Base-by-base conservation (phyloP, 2,888 invertebrate species). In the Drosophila robusta region DNA sequence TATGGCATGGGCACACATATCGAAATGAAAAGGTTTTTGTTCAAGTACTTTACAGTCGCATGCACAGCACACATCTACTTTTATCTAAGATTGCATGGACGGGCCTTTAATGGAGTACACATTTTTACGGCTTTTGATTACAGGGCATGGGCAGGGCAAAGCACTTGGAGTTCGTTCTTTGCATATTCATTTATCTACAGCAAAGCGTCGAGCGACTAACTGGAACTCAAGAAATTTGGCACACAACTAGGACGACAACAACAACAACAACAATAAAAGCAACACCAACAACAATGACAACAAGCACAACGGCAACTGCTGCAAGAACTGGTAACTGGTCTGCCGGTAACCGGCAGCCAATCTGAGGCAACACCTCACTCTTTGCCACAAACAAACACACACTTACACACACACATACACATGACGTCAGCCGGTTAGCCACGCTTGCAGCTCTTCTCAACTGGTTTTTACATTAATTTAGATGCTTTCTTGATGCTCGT, bases 401-500 rank as follows among this genome's bases (percentile, higher is more conserved):
- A 39, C 44, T 44, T 64, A 45, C n/a, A 7, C 44, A 55, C 38
- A 42, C 38, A 22, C 62, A 68, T 56, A 47, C 45, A 73, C 80
- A 86, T 84, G 83, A 84, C 83, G 83, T 84, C 83, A 84, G 79
- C 78, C 66, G 62, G 67, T 73, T 76, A 38, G 46, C 38, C 56
- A 64, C 22, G 39, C 45, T 75, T 65, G 58, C 56, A 54, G 68
- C 66, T 71, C 46, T 51, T 61, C 63, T 52, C 29, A 84, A 86
- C 83, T 86, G 83, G 83, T 84, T 84, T 67, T 72, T 60, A 76
- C 65, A 67, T 74, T 85, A 86, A 84, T 86, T 84, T 78, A 83
- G 86, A 83, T 80, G 86, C 86, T 83, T 83, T 86, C 83, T 70
- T 83, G 83, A 82, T 70, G 84, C 71, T 76, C 67, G 73, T 61